Base-by-base conservation (phyloP, 2,113 vertebrate species). In the Microtus richardsoni region DNA sequence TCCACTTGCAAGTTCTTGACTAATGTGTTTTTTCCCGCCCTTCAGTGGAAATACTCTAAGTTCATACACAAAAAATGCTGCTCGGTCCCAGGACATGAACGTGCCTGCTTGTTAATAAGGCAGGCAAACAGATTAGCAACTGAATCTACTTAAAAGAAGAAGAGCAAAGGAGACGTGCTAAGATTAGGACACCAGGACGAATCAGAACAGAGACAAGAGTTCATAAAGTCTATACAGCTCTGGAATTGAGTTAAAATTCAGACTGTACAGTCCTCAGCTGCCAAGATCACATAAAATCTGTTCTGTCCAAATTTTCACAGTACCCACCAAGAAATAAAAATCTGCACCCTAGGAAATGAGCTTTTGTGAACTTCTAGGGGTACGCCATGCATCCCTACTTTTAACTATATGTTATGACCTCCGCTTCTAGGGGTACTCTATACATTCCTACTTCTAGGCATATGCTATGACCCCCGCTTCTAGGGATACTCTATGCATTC, bases 271-370 rank as follows among this genome's bases (percentile, higher is more conserved):
- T 87, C 16, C 24, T 41, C 70, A 74, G 21, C 86, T 49, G 28
- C 73, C 64, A 80, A 93, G 71, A 89, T 82, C 49, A 80, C 44
- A 49, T 49, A 86, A 64, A 71, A 91, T 66, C 77, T 77, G 14
- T 86, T 36, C 8, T 58, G 19, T 73, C 85, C 66, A 6, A 70
- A 47, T 71, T 91, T 95, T 86, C 39, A 88, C 13, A 49, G 17
- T 54, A 22, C 17, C 9, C 9, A 54, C 11, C 77, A 44, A 73
- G 66, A 44, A 83, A 64, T 89, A 91, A 49, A 52, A 70, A 52
- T 36, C 49, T 13, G 33, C 60, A 90, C 84, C 41, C 89, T 80
- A 87, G 68, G 36, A 86, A 68, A 92, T 60, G 11, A 28, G 54
- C 28, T 36, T 33, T 49, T 70, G 44, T 16, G 78, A 91, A 54